These are phyloP conservation scores for Palaemon carinicauda DNA, from an alignment of 1,140 invertebrate species.

Conservation along the genomic window DNA sequence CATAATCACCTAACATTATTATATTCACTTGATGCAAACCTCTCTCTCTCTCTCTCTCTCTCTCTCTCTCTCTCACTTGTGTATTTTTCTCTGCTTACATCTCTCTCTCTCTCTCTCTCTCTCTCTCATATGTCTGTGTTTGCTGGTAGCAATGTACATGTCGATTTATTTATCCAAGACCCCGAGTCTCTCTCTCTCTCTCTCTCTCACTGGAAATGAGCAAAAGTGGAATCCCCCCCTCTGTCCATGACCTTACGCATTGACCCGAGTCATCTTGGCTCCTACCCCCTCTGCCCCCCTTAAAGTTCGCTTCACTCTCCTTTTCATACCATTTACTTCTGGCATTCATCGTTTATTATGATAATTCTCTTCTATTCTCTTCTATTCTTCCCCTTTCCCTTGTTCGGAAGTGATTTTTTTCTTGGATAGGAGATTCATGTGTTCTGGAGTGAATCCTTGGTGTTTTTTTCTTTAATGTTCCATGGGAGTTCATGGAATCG, in stretches of 20 bases:
- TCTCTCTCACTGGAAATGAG: not conserved
- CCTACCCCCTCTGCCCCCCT: not conserved
- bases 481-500: not conserved
- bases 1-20: no score
- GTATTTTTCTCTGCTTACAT: no score
- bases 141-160: no score
- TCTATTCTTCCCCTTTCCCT: not conserved
- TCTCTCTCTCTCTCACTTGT: slow-evolving; percentile 2
- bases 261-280: not conserved
- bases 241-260: not conserved
- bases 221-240: not conserved
- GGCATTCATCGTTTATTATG: not conserved
- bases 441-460: no score
- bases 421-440: no score
- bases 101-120: slow-evolving; percentile 9
- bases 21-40: no score
- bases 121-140: not conserved
- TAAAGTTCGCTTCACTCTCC: not conserved
- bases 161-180: no score
- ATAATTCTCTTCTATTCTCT: not conserved
- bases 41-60: not conserved
- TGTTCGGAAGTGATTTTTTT: no score
- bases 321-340: not conserved
- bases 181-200: slow-evolving; percentile 9
- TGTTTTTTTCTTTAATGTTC: no score